Evolutionary conservation across 2,113 vertebrate genomes (phyloP).

Genomic region (Tretioscincus oriximinensis): DNA sequence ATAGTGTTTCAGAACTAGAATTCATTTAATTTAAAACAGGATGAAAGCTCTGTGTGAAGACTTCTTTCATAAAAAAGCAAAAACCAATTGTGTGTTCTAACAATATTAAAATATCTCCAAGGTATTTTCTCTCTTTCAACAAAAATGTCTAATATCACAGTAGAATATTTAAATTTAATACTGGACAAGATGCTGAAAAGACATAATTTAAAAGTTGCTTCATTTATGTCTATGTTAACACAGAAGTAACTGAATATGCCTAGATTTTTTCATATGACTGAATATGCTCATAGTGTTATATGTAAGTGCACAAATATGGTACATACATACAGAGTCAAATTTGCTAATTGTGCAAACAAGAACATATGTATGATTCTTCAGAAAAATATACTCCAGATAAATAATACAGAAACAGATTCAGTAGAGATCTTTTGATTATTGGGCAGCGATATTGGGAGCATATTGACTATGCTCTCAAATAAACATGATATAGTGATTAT

Average conservation of each 20-base stretch:
- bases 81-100: background rate
- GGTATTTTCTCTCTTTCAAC: background rate
- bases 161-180: background rate
- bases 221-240: background rate
- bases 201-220: background rate
- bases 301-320: background rate
- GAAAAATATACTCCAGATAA: background rate
- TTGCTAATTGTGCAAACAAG: background rate
- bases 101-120: background rate
- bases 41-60: background rate
- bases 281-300: background rate
- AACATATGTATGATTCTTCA: background rate
- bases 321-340: background rate
- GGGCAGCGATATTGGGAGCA: no score
- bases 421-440: no score
- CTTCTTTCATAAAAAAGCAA: background rate
- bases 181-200: background rate
- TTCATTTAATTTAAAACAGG: background rate
- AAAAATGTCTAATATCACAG: background rate
- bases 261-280: background rate
- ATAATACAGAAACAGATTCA: background rate
- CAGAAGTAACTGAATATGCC: background rate
- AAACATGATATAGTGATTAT: no score
- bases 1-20: background rate
- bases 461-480: no score